phyloP scores from a whole-genome alignment of 2,113 vertebrate species.

The Cryptoleucopteryx plumbea region DNA sequence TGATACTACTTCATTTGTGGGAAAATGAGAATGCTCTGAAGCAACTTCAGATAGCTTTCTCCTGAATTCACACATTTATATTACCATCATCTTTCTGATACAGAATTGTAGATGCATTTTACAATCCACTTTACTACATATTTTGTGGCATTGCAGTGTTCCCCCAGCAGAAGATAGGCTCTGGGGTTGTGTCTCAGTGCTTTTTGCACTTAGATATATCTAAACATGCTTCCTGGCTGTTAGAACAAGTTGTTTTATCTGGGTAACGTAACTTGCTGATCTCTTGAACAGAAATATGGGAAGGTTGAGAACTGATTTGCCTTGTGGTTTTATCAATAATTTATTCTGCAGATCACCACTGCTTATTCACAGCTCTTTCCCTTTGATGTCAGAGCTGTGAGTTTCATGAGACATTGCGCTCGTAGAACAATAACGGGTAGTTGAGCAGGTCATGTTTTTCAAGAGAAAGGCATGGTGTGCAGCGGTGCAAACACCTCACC shows the following conservation, averaged over 20 bases:
- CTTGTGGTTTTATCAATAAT: not conserved
- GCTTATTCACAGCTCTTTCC: not conserved
- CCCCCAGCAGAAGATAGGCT: not conserved
- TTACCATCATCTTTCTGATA: not conserved
- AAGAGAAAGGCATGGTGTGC: not conserved
- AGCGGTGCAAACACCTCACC: fast-evolving
- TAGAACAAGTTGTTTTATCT: not conserved
- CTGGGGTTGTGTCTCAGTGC: fast-evolving
- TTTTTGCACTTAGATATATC: not conserved
- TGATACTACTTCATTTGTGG: not conserved
- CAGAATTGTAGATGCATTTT: not conserved
- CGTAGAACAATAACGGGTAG: not conserved
- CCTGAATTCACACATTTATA: not conserved
- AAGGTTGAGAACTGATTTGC: not conserved
- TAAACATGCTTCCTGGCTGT: not conserved
- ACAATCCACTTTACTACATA: fast-evolving
- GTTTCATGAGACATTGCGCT: not conserved
- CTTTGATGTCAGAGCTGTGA: not conserved
- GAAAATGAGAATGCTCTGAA: not conserved
- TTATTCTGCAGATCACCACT: not conserved
- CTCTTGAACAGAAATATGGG: not conserved
- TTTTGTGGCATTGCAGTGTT: not conserved
- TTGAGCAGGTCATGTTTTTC: not conserved
- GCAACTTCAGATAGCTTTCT: not conserved
- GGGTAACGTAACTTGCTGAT: not conserved